Evolutionary conservation across 2,113 vertebrate species (phyloP).

Genomic region (Abramis brama): DNA sequence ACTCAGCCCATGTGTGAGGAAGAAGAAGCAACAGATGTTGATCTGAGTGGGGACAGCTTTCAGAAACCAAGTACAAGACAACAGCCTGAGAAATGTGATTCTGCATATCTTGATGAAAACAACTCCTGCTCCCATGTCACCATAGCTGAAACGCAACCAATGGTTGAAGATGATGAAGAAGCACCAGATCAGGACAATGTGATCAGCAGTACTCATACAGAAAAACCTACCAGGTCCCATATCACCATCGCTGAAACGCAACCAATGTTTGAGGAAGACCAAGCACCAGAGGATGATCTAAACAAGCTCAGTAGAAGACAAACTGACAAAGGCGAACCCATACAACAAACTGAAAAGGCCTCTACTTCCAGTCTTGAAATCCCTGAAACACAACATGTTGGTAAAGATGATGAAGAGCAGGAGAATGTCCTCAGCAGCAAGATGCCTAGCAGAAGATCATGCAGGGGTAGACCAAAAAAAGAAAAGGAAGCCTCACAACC

Average conservation of each 20-base stretch:
- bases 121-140: conserved; percentile 17
- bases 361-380: background rate
- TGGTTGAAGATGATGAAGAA: background rate
- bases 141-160: conserved; percentile 56
- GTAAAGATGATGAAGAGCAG: conserved; percentile 25
- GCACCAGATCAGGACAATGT: background rate
- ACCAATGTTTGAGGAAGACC: conserved; percentile 51
- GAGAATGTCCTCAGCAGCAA: background rate
- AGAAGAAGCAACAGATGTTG: conserved; percentile 15
- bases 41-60: background rate
- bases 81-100: conserved; percentile 1
- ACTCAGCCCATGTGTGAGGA: conserved; percentile 48
- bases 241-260: conserved; percentile 56
- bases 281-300: conserved; percentile 10
- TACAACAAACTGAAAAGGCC: background rate
- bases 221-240: conserved; percentile 14
- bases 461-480: conserved; percentile 21
- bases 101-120: background rate
- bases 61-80: background rate
- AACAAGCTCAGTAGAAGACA: background rate
- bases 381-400: conserved; percentile 54
- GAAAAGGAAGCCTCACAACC: background rate
- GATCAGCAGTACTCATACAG: background rate
- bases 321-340: background rate
- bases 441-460: background rate